phyloP scores from a whole-genome alignment of 2,888 invertebrate species.

The Cantharis nigra region DNA sequence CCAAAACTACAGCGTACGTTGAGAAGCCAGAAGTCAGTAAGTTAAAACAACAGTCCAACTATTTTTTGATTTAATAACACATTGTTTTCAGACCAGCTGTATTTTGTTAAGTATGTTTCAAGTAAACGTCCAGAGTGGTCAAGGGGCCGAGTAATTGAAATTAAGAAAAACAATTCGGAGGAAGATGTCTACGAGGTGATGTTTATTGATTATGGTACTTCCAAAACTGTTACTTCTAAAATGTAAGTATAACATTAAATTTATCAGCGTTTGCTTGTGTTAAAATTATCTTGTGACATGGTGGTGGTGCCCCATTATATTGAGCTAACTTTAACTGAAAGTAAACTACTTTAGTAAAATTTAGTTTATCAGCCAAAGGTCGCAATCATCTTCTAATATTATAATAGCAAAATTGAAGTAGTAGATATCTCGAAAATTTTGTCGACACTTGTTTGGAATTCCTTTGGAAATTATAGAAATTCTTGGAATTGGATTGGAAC shows the following conservation, averaged over 20 bases:
- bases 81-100: conserved; percentile 61
- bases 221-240: conserved; percentile 56
- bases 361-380: too few relatives aligned
- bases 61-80: neutral
- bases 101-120: conserved; percentile 64
- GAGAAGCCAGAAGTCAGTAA: conserved; percentile 40
- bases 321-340: too few relatives aligned
- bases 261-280: too few relatives aligned
- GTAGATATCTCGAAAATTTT: too few relatives aligned
- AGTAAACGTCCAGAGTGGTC: conserved; percentile 66
- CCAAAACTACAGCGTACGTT: conserved; percentile 35
- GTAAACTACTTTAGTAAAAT: too few relatives aligned
- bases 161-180: conserved; percentile 37
- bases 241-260: conserved; percentile 53
- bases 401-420: too few relatives aligned
- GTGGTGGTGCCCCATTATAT: too few relatives aligned
- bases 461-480: too few relatives aligned
- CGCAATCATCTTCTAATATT: too few relatives aligned
- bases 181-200: conserved; percentile 59
- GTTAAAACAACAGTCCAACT: neutral
- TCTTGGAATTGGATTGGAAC: too few relatives aligned
- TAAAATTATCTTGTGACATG: too few relatives aligned
- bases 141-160: conserved; percentile 62
- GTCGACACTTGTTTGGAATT: too few relatives aligned
- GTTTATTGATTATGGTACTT: conserved; percentile 69